Evolutionary conservation across 2,113 vertebrate species (phyloP).

Genomic region (Tenrec ecaudatus): DNA sequence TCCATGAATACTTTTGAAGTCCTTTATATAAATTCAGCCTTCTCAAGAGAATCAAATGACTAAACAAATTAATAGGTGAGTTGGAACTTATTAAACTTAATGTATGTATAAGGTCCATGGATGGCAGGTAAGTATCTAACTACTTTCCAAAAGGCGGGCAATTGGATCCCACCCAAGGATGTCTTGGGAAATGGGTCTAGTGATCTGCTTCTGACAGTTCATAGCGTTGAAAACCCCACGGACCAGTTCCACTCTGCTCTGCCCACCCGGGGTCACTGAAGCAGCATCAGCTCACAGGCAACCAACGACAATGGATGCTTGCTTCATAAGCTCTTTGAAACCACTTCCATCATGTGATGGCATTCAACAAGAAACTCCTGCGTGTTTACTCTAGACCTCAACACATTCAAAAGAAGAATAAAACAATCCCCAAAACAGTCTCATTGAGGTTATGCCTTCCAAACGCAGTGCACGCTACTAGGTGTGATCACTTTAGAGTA

Average conservation of each 20-base stretch:
- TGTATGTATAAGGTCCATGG: background rate
- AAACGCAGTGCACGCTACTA: background rate
- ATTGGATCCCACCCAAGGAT: background rate
- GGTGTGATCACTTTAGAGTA: background rate
- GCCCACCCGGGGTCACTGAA: background rate
- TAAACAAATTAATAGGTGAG: background rate
- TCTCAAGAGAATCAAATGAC: slow-evolving; percentile 11
- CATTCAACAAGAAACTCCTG: background rate
- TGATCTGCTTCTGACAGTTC: background rate
- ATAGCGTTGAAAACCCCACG: background rate
- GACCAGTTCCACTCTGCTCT: background rate
- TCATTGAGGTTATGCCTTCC: background rate
- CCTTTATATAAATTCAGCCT: background rate
- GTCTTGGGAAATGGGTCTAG: background rate
- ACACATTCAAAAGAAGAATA: background rate
- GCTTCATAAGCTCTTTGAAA: background rate
- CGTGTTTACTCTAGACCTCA: background rate
- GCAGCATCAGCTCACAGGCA: background rate
- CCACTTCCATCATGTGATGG: background rate
- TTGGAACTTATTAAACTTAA: slow-evolving; percentile 9
- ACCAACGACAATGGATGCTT: background rate
- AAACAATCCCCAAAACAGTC: background rate
- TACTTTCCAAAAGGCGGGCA: background rate
- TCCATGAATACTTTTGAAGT: background rate
- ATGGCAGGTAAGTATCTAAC: background rate